These are phyloP conservation scores for Temnothorax rugatulus DNA, from an alignment of 2,888 invertebrate genomes.

Conservation along the genomic window DNA sequence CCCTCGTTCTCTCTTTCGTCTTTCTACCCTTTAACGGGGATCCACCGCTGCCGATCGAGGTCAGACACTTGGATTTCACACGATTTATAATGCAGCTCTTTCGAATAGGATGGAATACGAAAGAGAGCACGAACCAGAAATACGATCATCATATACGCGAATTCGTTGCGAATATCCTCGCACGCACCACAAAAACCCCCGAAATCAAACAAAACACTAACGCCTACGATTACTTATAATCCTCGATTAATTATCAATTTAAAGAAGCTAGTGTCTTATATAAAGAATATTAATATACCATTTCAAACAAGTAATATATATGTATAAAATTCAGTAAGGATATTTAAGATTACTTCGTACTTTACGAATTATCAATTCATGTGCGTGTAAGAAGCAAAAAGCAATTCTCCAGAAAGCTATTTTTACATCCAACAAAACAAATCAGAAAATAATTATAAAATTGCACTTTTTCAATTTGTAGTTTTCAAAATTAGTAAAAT, in stretches of 20 bases:
- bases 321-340: background rate
- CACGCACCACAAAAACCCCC: background rate
- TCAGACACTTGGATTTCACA: slow-evolving; percentile 78
- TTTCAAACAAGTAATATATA: background rate
- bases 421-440: background rate
- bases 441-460: background rate
- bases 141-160: slow-evolving; percentile 48
- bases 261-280: background rate
- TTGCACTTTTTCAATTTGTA: background rate
- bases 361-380: background rate
- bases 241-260: background rate
- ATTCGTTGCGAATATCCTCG: background rate
- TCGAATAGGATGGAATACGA: slow-evolving; percentile 70
- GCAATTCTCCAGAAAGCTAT: background rate
- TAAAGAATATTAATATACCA: background rate
- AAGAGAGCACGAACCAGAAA: slow-evolving; percentile 61
- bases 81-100: slow-evolving; percentile 78
- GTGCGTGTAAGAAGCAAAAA: background rate
- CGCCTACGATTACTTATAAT: background rate
- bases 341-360: background rate
- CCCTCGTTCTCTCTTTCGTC: slow-evolving; percentile 55
- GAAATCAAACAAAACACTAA: slow-evolving; percentile 1
- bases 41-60: slow-evolving; percentile 64
- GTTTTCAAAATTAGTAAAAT: background rate
- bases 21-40: slow-evolving; percentile 48